phyloP scores from a whole-genome alignment of 2,888 invertebrate genomes.

The Apoderus coryli region DNA sequence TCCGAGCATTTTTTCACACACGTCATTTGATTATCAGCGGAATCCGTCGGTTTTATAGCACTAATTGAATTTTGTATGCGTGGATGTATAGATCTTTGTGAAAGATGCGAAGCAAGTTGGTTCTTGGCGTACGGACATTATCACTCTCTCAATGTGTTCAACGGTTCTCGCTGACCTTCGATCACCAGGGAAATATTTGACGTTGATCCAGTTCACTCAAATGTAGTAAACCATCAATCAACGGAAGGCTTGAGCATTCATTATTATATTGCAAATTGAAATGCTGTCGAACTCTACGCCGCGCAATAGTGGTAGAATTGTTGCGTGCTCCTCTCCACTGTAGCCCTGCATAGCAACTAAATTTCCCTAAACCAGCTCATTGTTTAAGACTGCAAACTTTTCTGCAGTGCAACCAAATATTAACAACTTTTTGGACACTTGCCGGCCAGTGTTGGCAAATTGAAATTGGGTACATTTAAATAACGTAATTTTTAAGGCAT shows the following conservation, averaged over 20 bases:
- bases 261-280: constrained; percentile 9
- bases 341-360: constrained; percentile 1
- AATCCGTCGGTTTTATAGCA: no score
- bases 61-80: no score
- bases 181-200: constrained; percentile 8
- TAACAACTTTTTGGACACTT: constrained; percentile 9
- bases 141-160: constrained; percentile 7
- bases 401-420: constrained; percentile 6
- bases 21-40: no score
- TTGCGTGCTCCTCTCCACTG: no score
- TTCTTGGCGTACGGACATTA: constrained; percentile 6
- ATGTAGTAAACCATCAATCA: constrained; percentile 8
- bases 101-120: no score
- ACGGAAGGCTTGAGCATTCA: constrained; percentile 9
- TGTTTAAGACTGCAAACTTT: constrained; percentile 8
- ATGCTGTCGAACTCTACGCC: neutral
- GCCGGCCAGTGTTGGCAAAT: no score
- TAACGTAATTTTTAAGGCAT: no score
- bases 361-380: constrained; percentile 7
- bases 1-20: no score
- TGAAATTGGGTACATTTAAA: no score
- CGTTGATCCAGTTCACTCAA: constrained; percentile 10
- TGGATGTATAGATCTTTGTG: no score
- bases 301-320: constrained; percentile 8
- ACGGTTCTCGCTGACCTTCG: constrained; percentile 5